phyloP scores from a whole-genome alignment of 2,888 invertebrate genomes.

The Cosmia trapezina region DNA sequence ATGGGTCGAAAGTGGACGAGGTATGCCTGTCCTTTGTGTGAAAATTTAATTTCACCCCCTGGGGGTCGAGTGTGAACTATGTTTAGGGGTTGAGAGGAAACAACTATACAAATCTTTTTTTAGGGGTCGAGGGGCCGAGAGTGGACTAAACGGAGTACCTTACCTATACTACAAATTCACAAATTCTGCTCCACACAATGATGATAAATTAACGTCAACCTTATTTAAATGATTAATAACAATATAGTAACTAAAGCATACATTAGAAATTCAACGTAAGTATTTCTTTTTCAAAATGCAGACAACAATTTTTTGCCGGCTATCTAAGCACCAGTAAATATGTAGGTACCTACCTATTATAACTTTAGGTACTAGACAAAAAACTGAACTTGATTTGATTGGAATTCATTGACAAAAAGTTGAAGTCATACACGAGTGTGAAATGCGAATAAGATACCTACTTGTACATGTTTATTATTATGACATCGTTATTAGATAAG shows the following conservation, averaged over 20 bases:
- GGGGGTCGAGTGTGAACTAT: no score
- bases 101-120: no score
- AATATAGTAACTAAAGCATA: background rate
- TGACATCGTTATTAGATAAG: conserved; percentile 38
- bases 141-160: no score
- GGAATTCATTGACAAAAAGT: conserved; percentile 76
- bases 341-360: conserved; percentile 21
- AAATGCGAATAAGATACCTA: conserved; percentile 43
- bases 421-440: conserved; percentile 60
- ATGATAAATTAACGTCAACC: background rate
- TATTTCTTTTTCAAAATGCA: background rate
- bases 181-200: background rate
- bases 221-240: background rate
- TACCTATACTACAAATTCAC: background rate
- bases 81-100: no score
- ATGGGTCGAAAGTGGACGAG: no score
- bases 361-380: conserved; percentile 64
- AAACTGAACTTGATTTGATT: conserved; percentile 69
- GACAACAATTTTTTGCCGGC: conserved; percentile 33
- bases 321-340: conserved; percentile 43
- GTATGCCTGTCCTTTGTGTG: no score
- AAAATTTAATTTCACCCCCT: no score
- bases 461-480: conserved; percentile 27
- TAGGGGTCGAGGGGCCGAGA: no score
- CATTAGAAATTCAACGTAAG: conserved; percentile 21